phyloP scores from a whole-genome alignment of 53 echinoderm and acorn worm genomes.

The Antedon mediterranea region DNA sequence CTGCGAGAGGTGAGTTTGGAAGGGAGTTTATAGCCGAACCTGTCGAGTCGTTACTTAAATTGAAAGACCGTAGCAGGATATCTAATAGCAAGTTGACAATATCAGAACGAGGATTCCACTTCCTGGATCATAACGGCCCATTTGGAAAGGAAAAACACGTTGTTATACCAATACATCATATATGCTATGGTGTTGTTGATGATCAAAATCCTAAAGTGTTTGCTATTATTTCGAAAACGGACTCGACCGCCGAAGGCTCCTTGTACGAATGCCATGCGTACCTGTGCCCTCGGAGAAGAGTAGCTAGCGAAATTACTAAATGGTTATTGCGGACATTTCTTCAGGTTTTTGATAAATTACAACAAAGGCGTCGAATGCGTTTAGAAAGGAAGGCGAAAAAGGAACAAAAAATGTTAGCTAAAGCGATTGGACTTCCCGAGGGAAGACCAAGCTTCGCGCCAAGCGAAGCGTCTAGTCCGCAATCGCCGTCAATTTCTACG shows the following conservation, averaged over 20 bases:
- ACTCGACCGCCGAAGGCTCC: conserved; percentile 69
- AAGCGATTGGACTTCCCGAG: conserved; percentile 25
- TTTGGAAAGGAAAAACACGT: conserved; percentile 96
- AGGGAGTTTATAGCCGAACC: conserved; percentile 83
- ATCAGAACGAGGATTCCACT: conserved; percentile 84
- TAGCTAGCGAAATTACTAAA: conserved; percentile 76
- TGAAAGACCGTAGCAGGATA: conserved; percentile 44
- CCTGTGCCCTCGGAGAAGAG: conserved; percentile 60
- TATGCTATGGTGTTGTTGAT: conserved; percentile 95
- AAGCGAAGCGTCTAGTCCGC: neutral
- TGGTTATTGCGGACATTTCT: conserved; percentile 89
- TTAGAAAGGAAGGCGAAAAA: conserved; percentile 44
- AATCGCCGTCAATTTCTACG: neutral
- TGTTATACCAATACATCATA: conserved; percentile 87
- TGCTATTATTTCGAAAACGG: conserved; percentile 83
- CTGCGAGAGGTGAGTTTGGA: conserved; percentile 83
- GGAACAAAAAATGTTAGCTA: neutral
- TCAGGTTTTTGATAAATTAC: conserved; percentile 83
- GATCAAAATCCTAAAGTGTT: conserved; percentile 82
- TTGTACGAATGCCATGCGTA: conserved; percentile 93
- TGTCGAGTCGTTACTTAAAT: conserved; percentile 63
- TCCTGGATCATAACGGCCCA: conserved; percentile 75
- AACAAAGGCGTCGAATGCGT: conserved; percentile 42
- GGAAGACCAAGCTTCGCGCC: neutral
- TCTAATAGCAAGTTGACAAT: conserved; percentile 63